Evolutionary conservation across 1,140 invertebrate species (phyloP).

Genomic region (Hyles euphorbiae): DNA sequence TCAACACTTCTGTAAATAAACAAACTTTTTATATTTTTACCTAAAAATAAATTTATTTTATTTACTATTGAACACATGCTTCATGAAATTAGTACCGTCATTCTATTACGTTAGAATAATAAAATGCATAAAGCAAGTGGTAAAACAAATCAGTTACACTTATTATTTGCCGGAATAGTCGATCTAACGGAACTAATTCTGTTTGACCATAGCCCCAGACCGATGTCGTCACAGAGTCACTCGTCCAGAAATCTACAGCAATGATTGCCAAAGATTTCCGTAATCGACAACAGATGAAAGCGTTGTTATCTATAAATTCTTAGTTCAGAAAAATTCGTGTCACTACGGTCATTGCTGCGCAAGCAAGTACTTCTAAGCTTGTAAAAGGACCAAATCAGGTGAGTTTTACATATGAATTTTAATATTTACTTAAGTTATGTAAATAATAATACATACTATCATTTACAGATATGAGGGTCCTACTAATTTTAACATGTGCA

Average conservation of each 20-base stretch:
- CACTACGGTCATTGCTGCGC: conserved; percentile 42
- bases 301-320: conserved; percentile 68
- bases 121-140: neutral
- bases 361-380: conserved; percentile 31
- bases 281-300: conserved; percentile 64
- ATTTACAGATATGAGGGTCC: conserved; percentile 58
- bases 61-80: no score
- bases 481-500: conserved; percentile 41
- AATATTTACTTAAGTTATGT: neutral
- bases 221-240: conserved; percentile 58
- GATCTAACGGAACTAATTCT: conserved; percentile 56
- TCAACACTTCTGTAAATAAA: conserved; percentile 57
- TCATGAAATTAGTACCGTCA: conserved; percentile 4
- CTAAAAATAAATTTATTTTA: neutral
- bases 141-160: conserved; percentile 31
- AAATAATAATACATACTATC: conserved; percentile 8
- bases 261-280: conserved; percentile 65
- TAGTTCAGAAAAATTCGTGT: conserved; percentile 47
- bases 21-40: conserved; percentile 7
- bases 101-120: conserved; percentile 8
- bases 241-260: conserved; percentile 68
- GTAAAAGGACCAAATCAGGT: conserved; percentile 32
- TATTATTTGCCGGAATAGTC: conserved; percentile 13
- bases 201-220: conserved; percentile 35
- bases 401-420: conserved; percentile 10